These are phyloP conservation scores for Bucco capensis DNA, from an alignment of 2,113 vertebrate genomes.

Conservation along the genomic window DNA sequence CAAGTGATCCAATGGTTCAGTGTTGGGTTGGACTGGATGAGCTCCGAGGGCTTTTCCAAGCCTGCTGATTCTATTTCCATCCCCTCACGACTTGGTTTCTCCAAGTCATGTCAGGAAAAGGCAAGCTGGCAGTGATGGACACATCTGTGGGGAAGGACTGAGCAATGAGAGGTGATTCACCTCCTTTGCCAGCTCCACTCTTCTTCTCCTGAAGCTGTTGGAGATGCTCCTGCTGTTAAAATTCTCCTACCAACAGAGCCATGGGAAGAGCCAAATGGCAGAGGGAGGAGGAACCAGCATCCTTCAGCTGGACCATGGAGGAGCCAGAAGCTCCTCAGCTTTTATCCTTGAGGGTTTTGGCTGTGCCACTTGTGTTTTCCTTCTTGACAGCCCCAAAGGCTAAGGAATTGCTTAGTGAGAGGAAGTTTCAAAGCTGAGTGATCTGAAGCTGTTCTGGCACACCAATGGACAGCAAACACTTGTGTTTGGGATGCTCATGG, in stretches of 20 bases:
- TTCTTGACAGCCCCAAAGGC: neutral
- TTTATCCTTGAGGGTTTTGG: neutral
- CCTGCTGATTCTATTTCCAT: too few relatives aligned
- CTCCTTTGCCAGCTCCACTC: neutral
- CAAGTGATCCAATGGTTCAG: neutral
- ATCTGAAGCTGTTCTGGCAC: neutral
- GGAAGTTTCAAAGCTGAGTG: too few relatives aligned
- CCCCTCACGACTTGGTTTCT: too few relatives aligned
- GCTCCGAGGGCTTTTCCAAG: too few relatives aligned
- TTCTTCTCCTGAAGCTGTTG: neutral
- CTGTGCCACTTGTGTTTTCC: neutral
- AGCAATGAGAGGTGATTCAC: neutral
- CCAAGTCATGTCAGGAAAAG: too few relatives aligned
- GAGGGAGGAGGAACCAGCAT: neutral
- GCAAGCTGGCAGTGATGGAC: neutral
- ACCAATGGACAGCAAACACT: neutral
- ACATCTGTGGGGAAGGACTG: neutral
- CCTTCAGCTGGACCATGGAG: neutral
- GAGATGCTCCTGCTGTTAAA: neutral
- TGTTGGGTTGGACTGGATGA: too few relatives aligned
- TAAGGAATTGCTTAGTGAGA: too few relatives aligned
- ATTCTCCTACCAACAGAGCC: neutral
- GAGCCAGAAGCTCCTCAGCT: slow-evolving; percentile 31
- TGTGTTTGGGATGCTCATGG: neutral
- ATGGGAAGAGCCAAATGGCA: neutral